phyloP scores from a whole-genome alignment of 2,113 vertebrate genomes.

The Patagioenas fasciata region DNA sequence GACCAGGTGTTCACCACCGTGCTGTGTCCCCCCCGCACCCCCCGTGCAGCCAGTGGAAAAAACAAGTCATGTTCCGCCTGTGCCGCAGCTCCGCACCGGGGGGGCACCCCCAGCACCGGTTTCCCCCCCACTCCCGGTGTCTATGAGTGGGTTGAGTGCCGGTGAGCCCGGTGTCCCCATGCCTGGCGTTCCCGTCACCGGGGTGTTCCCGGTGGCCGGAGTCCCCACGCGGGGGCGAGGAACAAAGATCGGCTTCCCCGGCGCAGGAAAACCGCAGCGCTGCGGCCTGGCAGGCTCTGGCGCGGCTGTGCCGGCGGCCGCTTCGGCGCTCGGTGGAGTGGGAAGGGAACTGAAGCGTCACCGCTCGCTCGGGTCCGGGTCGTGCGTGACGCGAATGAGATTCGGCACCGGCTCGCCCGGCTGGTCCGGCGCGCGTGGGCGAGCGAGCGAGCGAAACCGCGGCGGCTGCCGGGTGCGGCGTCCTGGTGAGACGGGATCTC shows the following conservation, averaged over 20 bases:
- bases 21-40: background rate
- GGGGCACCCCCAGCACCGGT: background rate
- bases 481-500: background rate
- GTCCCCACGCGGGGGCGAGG: background rate
- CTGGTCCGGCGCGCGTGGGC: background rate
- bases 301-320: background rate
- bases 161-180: fast-evolving
- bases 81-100: background rate
- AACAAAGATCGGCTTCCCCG: background rate
- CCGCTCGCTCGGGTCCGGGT: fast-evolving
- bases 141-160: fast-evolving
- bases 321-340: background rate
- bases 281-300: background rate
- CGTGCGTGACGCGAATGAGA: background rate
- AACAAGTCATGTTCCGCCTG: background rate
- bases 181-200: background rate
- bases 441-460: background rate
- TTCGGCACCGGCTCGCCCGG: background rate
- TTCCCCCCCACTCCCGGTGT: background rate
- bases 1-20: background rate
- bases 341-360: background rate
- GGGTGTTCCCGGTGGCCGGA: background rate
- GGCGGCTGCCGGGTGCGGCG: background rate
- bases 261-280: slow-evolving; percentile 6
- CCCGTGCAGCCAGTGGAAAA: background rate